Evolutionary conservation across 2,888 invertebrate species (phyloP).

Genomic region (Lasioglossum leucozonium): DNA sequence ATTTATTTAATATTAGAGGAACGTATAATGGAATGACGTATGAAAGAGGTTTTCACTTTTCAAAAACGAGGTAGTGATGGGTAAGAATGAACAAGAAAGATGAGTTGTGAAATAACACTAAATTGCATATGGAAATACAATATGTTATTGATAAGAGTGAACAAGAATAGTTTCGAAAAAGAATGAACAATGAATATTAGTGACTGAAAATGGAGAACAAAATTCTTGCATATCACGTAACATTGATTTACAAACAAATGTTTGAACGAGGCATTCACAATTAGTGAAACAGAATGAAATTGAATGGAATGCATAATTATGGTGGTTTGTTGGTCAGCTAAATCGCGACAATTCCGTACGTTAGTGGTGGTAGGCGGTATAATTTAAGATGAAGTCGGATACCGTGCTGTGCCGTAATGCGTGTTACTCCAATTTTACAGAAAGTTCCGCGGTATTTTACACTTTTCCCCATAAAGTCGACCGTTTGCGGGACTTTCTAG

Average conservation of each 20-base stretch:
- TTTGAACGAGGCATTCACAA: too few species aligned
- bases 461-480: conserved; percentile 33
- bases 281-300: neutral
- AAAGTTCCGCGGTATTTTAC: conserved; percentile 40
- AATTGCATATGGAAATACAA: too few species aligned
- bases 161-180: too few species aligned
- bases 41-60: neutral
- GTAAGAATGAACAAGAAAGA: neutral
- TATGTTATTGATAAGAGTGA: too few species aligned
- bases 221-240: too few species aligned
- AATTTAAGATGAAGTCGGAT: conserved; percentile 35
- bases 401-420: conserved; percentile 18
- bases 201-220: neutral
- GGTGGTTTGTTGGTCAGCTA: neutral
- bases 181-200: too few species aligned
- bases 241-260: too few species aligned
- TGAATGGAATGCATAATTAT: neutral
- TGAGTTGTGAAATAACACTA: too few species aligned
- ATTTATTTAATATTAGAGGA: neutral
- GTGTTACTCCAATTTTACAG: conserved; percentile 33
- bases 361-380: neutral
- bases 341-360: conserved; percentile 6
- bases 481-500: conserved; percentile 7
- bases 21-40: neutral
- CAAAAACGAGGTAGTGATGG: neutral